Percentiles rank a stretch among this genome's conserved stretches.
Evolutionary conservation across 1,140 invertebrate genomes (phyloP).

Genomic region (Calephelis virginiensis): DNA sequence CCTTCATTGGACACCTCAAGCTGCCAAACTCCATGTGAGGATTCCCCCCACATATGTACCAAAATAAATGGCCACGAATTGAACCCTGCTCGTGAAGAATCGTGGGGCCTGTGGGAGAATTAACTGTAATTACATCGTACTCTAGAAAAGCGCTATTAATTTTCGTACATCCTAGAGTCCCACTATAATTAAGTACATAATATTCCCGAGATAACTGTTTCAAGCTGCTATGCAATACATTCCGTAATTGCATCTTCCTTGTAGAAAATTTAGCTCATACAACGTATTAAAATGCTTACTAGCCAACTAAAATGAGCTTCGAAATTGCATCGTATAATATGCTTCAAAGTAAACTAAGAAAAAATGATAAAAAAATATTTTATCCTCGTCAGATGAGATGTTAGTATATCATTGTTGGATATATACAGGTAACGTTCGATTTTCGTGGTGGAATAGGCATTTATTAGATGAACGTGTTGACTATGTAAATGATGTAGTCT

Average conservation of each 20-base stretch:
- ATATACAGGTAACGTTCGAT: too few species aligned
- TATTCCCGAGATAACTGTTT: conserved; percentile 13
- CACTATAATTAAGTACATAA: conserved; percentile 15
- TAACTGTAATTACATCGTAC: conserved; percentile 35
- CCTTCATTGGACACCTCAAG: conserved; percentile 97
- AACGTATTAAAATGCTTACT: conserved; percentile 1
- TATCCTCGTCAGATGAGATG: too few species aligned
- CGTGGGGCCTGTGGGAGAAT: conserved; percentile 83
- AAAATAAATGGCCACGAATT: conserved; percentile 96
- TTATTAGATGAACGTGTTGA: too few species aligned
- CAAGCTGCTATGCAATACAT: conserved; percentile 6
- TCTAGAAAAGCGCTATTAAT: conserved; percentile 1
- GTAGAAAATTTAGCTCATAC: conserved; percentile 4
- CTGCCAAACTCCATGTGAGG: conserved; percentile 93
- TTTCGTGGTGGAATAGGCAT: too few species aligned
- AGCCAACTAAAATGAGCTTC: neutral
- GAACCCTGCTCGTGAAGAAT: conserved; percentile 93
- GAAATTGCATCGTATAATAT: conserved; percentile 3
- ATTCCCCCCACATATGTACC: conserved; percentile 98
- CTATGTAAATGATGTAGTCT: too few species aligned
- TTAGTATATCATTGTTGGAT: too few species aligned
- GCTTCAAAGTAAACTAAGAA: too few species aligned
- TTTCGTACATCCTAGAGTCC: conserved; percentile 4
- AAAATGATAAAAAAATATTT: too few species aligned
- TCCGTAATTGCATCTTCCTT: neutral